Base-by-base conservation (phyloP, 1,140 invertebrate genomes). In the Oedothorax gibbosus region DNA sequence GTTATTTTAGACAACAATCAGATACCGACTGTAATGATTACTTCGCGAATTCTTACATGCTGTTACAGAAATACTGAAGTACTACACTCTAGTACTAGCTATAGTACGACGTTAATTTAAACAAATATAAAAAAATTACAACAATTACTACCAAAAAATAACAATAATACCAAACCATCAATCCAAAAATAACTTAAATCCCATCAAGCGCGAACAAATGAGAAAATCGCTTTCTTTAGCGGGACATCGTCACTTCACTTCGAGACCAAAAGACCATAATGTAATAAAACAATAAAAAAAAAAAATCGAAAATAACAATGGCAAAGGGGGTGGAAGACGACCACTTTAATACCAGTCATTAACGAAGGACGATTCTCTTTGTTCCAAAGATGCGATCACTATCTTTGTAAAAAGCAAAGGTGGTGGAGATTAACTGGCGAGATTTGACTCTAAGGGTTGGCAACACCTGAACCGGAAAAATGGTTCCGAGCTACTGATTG, bases 391-490 rank as follows among this genome's bases (percentile, higher is more conserved):
- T 15, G 81, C 62, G 72, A 83, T 83, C 60, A 5, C 35, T 83
- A 83, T 83, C 79, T 72, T 50, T 15, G 18, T 9, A 54, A 20
- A 57, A 7, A 72, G 68, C 68, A 53, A 50, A 75, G 81, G 72
- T 75, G 81, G 81, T 49, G 18, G 68, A 83, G 81, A 83, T 83
- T 54, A 83, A 57, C n/a, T 51, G 49, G 2, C 51, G 10, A 75
- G 71, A 83, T 53, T 78, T 75, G 81, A 51, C 62, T 83, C 54
- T 49, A 35, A 35, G 35, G 35, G 35, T 35, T 75, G 65, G 81
- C 81, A 62, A n/a, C 71, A 75, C 62, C 62, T 83, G 81, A 83
- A 83, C 81, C 81, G 81, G 81, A 83, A 83, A 83, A 83, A 83
- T 21, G 81, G 81, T 83, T 83, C 81, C 81, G 75, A 57, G 69